phyloP scores from a whole-genome alignment of 2,888 invertebrate species.

The Agapostemon virescens region DNA sequence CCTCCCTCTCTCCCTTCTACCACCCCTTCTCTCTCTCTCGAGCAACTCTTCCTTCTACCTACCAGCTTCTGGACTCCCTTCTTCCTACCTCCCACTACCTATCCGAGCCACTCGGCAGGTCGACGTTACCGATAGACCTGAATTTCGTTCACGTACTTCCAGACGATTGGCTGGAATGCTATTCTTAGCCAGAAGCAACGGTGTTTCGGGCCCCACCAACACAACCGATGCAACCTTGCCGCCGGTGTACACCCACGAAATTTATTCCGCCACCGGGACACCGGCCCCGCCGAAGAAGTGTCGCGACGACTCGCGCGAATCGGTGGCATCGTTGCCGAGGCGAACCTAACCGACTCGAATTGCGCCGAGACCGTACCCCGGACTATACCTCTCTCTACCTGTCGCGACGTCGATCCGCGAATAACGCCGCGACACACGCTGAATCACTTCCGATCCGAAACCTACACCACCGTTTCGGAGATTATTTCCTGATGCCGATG shows the following conservation, averaged over 20 bases:
- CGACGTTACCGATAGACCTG: conserved; percentile 46
- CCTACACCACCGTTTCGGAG: too few species aligned
- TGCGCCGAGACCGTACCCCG: too few species aligned
- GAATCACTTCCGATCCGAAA: conserved; percentile 5
- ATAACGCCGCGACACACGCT: not conserved
- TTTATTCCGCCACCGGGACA: conserved; percentile 27
- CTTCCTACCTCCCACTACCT: not conserved
- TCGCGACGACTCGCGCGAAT: not conserved
- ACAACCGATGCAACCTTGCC: conserved; percentile 30
- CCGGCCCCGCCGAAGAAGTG: conserved; percentile 9
- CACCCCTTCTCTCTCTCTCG: not conserved
- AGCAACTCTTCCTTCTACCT: not conserved
- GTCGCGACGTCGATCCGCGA: not conserved
- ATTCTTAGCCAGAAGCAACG: conserved; percentile 43
- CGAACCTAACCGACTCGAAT: not conserved
- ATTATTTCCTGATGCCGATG: not conserved
- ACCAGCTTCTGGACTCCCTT: not conserved
- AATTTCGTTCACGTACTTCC: conserved; percentile 49
- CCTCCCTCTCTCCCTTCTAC: not conserved
- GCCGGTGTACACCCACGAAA: conserved; percentile 27
- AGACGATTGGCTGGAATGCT: conserved; percentile 41
- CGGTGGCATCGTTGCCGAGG: not conserved
- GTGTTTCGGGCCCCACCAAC: conserved; percentile 26
- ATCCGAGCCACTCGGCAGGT: conserved; percentile 4
- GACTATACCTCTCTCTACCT: too few species aligned